Percentiles rank a stretch among this genome's conserved stretches.
Evolutionary conservation across 2,888 invertebrate genomes (phyloP).

Genomic region (Lutraria lutraria): DNA sequence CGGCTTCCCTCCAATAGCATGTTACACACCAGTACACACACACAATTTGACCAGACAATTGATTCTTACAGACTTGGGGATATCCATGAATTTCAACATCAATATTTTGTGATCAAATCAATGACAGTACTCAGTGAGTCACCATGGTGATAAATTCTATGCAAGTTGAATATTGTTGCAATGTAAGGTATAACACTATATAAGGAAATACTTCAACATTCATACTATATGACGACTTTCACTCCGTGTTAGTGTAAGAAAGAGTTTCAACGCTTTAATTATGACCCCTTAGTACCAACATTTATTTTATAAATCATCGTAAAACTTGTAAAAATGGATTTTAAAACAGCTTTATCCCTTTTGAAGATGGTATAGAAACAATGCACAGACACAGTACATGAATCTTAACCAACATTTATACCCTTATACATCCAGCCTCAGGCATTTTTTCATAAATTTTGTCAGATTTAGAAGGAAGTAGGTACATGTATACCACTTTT

Average conservation of each 20-base stretch:
- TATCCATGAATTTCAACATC: conserved; percentile 4
- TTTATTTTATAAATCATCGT: too few species aligned
- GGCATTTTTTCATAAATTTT: too few species aligned
- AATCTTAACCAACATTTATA: too few species aligned
- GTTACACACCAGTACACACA: neutral
- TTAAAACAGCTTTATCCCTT: too few species aligned
- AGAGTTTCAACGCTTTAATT: too few species aligned
- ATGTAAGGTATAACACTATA: neutral
- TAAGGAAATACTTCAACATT: neutral
- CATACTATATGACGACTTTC: neutral
- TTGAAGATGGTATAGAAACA: too few species aligned
- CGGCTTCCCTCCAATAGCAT: neutral
- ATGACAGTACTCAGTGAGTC: neutral
- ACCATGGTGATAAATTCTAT: neutral
- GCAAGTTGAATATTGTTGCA: neutral
- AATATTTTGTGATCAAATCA: neutral
- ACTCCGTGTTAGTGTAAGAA: neutral
- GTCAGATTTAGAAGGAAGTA: too few species aligned
- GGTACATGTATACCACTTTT: too few species aligned
- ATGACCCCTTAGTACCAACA: too few species aligned
- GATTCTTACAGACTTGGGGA: neutral
- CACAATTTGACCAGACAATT: conserved; percentile 11
- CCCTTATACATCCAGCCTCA: too few species aligned
- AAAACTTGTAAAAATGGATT: too few species aligned
- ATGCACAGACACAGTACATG: too few species aligned